A percentile compares a stretch with the other conserved stretches of the same genome.
Evolutionary conservation across 2,888 invertebrate species (phyloP).

Genomic region (Yponomeuta malinellus): DNA sequence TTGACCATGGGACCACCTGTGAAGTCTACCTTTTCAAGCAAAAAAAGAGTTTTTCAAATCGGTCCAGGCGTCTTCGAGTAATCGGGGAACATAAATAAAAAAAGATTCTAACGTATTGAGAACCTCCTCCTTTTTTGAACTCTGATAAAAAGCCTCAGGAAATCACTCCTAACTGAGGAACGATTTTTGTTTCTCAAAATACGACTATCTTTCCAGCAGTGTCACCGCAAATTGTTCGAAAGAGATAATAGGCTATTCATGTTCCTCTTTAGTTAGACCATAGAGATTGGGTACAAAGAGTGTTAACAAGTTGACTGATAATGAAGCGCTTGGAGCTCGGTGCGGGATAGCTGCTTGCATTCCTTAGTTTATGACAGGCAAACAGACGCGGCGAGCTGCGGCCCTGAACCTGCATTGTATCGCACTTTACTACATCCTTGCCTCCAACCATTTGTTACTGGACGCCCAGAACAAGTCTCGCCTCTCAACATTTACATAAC

Average conservation of each 20-base stretch:
- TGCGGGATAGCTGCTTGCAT: conserved; percentile 36
- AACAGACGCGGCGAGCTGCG: conserved; percentile 28
- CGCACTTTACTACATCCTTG: conserved; percentile 14
- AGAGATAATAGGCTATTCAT: neutral
- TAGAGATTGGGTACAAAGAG: neutral
- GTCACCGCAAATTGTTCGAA: neutral
- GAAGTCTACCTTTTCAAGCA: too few relatives aligned
- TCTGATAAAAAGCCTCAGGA: neutral
- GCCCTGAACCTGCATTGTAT: conserved; percentile 30
- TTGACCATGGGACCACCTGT: too few relatives aligned
- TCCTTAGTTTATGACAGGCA: conserved; percentile 49
- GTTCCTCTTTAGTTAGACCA: neutral
- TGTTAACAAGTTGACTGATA: conserved; percentile 12
- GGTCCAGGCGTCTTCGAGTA: too few relatives aligned
- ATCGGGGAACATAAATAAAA: too few relatives aligned
- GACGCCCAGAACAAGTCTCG: neutral
- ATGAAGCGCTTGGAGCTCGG: conserved; percentile 12
- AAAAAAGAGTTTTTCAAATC: too few relatives aligned
- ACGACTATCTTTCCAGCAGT: neutral
- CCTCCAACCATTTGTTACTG: conserved; percentile 6
- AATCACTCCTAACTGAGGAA: neutral
- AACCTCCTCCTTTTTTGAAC: too few relatives aligned
- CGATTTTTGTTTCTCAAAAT: neutral
- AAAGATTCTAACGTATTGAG: too few relatives aligned
- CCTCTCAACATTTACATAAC: neutral